Conservation (phyloP, 2,797 vertebrate species). For the Lagorchestes hirsutus region DNA sequence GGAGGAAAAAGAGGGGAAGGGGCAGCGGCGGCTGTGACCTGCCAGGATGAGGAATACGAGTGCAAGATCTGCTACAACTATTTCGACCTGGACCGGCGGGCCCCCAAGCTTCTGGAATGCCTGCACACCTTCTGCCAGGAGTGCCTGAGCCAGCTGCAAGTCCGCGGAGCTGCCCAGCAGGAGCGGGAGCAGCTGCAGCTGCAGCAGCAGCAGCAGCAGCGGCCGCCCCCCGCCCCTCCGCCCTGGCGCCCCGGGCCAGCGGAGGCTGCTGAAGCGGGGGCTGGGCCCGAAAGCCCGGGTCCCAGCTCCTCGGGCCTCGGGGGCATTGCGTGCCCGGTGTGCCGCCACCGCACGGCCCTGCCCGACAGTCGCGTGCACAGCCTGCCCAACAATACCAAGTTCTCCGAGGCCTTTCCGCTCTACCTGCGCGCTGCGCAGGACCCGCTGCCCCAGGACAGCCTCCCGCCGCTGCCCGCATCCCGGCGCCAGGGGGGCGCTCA, state of each 20-base stretch:
- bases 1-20: slow-evolving; percentile 51
- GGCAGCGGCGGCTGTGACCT: slow-evolving; percentile 29
- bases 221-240: neutral
- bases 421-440: slow-evolving; percentile 91
- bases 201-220: slow-evolving; percentile 87
- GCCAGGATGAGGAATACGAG: slow-evolving; percentile 93
- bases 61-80: slow-evolving; percentile 98
- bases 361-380: slow-evolving; percentile 93
- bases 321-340: slow-evolving; percentile 90
- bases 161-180: slow-evolving; percentile 87
- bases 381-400: slow-evolving; percentile 96
- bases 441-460: slow-evolving; percentile 92
- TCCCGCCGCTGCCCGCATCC: slow-evolving; percentile 87
- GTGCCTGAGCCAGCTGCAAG: slow-evolving; percentile 94
- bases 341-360: slow-evolving; percentile 94
- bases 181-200: slow-evolving; percentile 81
- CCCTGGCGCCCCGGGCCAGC: slow-evolving; percentile 2
- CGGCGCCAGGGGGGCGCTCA: slow-evolving; percentile 80
- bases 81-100: slow-evolving; percentile 94
- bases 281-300: slow-evolving; percentile 88
- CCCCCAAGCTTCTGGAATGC: slow-evolving; percentile 95
- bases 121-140: slow-evolving; percentile 98
- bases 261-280: slow-evolving; percentile 86
- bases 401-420: slow-evolving; percentile 92
- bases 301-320: slow-evolving; percentile 72